Evolutionary conservation across 2,113 vertebrate genomes (phyloP).

Genomic region (Cyanistes caeruleus): DNA sequence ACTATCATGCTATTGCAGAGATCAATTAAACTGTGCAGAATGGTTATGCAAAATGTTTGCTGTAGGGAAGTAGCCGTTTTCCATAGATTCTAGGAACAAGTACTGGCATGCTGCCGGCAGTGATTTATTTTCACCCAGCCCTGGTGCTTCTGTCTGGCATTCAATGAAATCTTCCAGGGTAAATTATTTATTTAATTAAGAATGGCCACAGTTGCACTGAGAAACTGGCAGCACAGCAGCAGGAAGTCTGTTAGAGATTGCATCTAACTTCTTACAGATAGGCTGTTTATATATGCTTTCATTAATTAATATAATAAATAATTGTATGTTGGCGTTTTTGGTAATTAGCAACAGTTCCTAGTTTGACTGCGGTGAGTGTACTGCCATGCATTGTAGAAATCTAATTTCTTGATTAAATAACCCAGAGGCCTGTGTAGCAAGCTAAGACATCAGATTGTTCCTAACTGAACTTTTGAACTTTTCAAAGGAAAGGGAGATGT

Average conservation of each 20-base stretch:
- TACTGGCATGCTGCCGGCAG: neutral
- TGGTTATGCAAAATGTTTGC: neutral
- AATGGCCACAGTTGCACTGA: neutral
- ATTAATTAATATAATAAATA: slow-evolving; percentile 31
- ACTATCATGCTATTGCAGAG: neutral
- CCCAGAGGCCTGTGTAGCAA: neutral
- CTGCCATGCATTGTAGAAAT: neutral
- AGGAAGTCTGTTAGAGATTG: slow-evolving; percentile 20
- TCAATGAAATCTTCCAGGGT: slow-evolving; percentile 13
- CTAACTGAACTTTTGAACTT: slow-evolving; percentile 36
- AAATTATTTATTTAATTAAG: slow-evolving; percentile 59
- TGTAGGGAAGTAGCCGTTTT: neutral
- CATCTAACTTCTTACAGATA: slow-evolving; percentile 10
- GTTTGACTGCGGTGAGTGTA: neutral
- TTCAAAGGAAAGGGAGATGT: neutral
- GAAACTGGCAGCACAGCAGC: slow-evolving; percentile 3
- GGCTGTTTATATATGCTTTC: neutral
- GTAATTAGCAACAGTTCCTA: neutral
- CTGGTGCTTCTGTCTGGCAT: slow-evolving; percentile 8
- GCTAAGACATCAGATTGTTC: neutral
- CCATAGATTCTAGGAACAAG: neutral
- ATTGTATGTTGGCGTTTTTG: neutral
- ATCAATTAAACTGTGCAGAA: neutral
- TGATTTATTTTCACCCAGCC: slow-evolving; percentile 53
- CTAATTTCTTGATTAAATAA: neutral